phyloP scores from a whole-genome alignment of 2,797 vertebrate genomes.

The Pteronotus mesoamericanus region DNA sequence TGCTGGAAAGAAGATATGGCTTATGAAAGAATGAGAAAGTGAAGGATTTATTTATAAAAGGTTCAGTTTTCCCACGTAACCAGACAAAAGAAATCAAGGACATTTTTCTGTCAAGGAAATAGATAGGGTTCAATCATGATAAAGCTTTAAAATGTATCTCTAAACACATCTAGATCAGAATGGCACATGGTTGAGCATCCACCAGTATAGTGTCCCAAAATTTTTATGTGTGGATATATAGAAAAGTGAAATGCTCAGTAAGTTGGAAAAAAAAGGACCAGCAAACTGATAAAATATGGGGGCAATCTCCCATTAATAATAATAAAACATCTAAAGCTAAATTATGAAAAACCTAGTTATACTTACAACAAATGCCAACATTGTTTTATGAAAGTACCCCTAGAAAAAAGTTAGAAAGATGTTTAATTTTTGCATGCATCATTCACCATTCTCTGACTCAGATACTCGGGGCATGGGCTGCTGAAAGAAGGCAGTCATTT shows the following conservation, averaged over 20 bases:
- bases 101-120: conserved; percentile 10
- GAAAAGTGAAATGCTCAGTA: background rate
- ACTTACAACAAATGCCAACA: background rate
- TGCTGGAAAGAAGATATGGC: background rate
- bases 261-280: background rate
- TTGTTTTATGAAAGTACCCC: background rate
- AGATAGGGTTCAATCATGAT: background rate
- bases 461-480: background rate
- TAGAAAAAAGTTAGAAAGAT: background rate
- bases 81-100: conserved; percentile 41
- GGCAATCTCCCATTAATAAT: background rate
- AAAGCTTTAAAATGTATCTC: conserved; percentile 31
- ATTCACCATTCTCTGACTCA: background rate
- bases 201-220: background rate
- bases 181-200: background rate
- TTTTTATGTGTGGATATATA: background rate
- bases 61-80: background rate
- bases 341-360: background rate
- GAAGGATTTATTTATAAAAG: conserved; percentile 48
- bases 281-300: background rate
- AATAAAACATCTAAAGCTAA: background rate
- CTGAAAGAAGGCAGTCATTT: background rate
- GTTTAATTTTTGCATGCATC: background rate
- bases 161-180: background rate
- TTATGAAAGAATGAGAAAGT: background rate